Evolutionary conservation across 2,888 invertebrate species (phyloP).

Genomic region (Pseudanteris insignis): DNA sequence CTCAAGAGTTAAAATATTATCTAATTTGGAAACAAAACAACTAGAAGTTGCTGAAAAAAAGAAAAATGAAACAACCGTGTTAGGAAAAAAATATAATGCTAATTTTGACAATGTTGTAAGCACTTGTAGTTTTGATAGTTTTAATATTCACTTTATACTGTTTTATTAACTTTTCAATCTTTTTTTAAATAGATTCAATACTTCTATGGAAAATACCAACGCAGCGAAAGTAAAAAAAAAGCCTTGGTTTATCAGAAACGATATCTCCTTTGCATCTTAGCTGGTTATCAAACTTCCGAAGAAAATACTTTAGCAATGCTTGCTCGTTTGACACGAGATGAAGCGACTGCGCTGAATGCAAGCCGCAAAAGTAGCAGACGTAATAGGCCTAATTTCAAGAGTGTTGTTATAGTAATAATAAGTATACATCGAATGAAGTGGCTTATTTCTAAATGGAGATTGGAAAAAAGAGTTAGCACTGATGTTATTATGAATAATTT

Average conservation of each 20-base stretch:
- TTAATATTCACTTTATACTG: too few species aligned
- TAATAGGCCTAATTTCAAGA: slow-evolving; percentile 65
- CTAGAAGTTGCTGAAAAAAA: slow-evolving; percentile 58
- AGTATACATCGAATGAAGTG: slow-evolving; percentile 75
- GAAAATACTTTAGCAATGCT: slow-evolving; percentile 66
- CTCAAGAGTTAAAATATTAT: slow-evolving; percentile 57
- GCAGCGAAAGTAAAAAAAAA: slow-evolving; percentile 86
- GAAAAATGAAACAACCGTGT: slow-evolving; percentile 46
- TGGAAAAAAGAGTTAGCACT: slow-evolving; percentile 70
- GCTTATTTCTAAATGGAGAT: slow-evolving; percentile 73
- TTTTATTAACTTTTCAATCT: background rate
- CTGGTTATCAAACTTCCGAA: slow-evolving; percentile 69
- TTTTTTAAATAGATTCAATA: slow-evolving; percentile 67
- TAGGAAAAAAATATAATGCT: slow-evolving; percentile 9
- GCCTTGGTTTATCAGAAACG: slow-evolving; percentile 91
- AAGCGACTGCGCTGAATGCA: slow-evolving; percentile 52
- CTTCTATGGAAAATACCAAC: slow-evolving; percentile 75
- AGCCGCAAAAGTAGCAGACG: slow-evolving; percentile 41
- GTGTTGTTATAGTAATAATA: slow-evolving; percentile 70
- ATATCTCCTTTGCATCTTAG: slow-evolving; percentile 79
- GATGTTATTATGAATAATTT: slow-evolving; percentile 58
- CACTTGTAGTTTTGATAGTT: too few species aligned
- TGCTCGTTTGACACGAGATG: slow-evolving; percentile 64
- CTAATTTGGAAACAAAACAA: slow-evolving; percentile 71
- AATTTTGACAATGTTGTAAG: slow-evolving; percentile 22